Evolutionary conservation across 2,888 invertebrate genomes (phyloP), one percentile per base, ranked within the genome.

Genomic region (Tethea ocularis): DNA sequence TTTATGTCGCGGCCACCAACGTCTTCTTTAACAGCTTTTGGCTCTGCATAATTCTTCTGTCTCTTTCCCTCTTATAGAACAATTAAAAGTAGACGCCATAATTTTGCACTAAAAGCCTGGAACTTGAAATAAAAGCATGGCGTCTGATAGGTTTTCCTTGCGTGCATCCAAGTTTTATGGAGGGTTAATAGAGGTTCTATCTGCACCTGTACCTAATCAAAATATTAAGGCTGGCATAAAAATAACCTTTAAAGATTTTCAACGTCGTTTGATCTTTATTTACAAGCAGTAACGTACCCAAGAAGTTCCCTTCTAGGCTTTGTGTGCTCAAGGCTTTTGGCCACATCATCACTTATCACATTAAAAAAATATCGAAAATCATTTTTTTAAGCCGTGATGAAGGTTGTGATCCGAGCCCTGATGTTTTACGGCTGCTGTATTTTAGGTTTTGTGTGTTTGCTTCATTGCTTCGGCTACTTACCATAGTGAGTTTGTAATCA

Each of bases 1-100:
- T 69, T 72, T 62, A 72, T 64, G 68, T 54, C 61, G 53, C 61
- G 56, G 52, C 62, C 65, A 62, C 72, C 60, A 68, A 72, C 64
- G 66, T 63, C 64, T 69, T 66, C 59, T 63, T 72, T 56, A 58
- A 64, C 61, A 52, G 56, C 60, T 59, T 33, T 59, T 57, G 58
- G 67, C 59, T 22, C 22, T 20, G 36, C 54, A 33, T 54, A 22
- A 36, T 54, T 26, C 22, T 33, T 33, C 54, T 22, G 17, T 54
- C 54, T 36, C 57, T 69, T 46, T 60, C 53, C 38, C 57, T 8
- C 8, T 8, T 1, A 0, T n/a, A 23, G 29, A 29, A 56, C 61
- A 64, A 68, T 72, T 64, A 75, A 64, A 60, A 57, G 56, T 65
- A 67, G 61, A 65, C 57, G 26, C 55, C 51, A 59, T 66, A 63